Percentiles rank a stretch among this genome's conserved stretches.
Conservation (phyloP, 2,113 vertebrate species). For the Clinocottus analis region DNA sequence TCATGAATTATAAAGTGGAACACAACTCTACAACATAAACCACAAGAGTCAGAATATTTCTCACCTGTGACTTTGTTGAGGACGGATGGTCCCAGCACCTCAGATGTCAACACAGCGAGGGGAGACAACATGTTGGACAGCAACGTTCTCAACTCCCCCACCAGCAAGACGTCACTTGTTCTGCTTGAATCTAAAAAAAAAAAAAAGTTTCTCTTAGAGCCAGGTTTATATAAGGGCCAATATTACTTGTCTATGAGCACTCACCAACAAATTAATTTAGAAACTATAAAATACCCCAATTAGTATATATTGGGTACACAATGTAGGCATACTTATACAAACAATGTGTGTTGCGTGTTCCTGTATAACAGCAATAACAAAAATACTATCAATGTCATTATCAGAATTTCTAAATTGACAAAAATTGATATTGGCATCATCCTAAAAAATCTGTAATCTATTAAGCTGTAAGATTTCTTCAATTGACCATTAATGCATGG, state of each 20-base stretch:
- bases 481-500: neutral
- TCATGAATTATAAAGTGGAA: neutral
- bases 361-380: neutral
- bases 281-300: neutral
- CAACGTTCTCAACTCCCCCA: constrained; percentile 73
- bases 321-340: neutral
- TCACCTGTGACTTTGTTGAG: constrained; percentile 80
- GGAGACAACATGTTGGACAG: constrained; percentile 73
- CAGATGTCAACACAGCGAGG: constrained; percentile 57
- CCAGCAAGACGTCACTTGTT: constrained; percentile 62
- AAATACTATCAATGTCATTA: neutral
- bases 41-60: neutral
- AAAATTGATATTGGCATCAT: neutral
- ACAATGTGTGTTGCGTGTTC: neutral
- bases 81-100: constrained; percentile 62
- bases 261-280: neutral
- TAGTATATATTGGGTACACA: neutral
- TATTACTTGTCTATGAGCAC: neutral
- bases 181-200: constrained; percentile 20
- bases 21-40: neutral
- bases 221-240: neutral
- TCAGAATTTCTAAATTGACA: neutral
- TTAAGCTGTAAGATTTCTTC: neutral
- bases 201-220: neutral
- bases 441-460: neutral